Evolutionary conservation across 2,888 invertebrate species (phyloP).

Genomic region (Drosophila macrospina): DNA sequence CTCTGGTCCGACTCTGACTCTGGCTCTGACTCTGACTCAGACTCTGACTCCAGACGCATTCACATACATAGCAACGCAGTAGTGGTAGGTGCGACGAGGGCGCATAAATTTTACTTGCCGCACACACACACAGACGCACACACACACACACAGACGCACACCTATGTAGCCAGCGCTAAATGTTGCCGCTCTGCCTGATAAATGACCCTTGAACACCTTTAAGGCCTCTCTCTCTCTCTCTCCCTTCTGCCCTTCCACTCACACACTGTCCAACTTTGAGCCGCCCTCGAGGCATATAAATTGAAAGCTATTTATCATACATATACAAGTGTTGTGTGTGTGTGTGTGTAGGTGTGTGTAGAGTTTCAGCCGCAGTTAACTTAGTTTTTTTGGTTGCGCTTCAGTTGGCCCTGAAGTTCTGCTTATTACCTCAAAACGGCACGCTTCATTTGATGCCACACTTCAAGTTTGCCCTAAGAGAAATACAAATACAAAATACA

Average conservation of each 20-base stretch:
- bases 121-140: constrained; percentile 47
- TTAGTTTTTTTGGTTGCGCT: constrained; percentile 75
- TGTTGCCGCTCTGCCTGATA: constrained; percentile 82
- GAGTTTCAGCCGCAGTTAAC: constrained; percentile 66
- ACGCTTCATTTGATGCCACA: constrained; percentile 73
- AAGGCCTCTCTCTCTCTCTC: constrained; percentile 53
- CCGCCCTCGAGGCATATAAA: constrained; percentile 81
- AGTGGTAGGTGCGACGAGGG: constrained; percentile 38
- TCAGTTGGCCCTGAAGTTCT: constrained; percentile 37
- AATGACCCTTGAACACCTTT: constrained; percentile 83
- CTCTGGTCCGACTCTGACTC: constrained; percentile 12
- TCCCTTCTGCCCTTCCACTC: constrained; percentile 1
- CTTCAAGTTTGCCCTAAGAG: constrained; percentile 46
- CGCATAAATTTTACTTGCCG: constrained; percentile 70
- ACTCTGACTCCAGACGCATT: constrained; percentile 38
- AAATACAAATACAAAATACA: not conserved
- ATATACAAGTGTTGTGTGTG: constrained; percentile 53
- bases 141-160: constrained; percentile 30
- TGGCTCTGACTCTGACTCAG: constrained; percentile 20
- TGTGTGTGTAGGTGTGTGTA: constrained; percentile 11
- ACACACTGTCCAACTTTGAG: constrained; percentile 34
- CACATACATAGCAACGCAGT: constrained; percentile 39
- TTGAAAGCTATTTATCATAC: constrained; percentile 84
- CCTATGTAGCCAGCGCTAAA: constrained; percentile 69
- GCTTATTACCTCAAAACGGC: constrained; percentile 68